Conservation (phyloP, 1,140 invertebrate genomes). For the Drosophila baimaii region DNA sequence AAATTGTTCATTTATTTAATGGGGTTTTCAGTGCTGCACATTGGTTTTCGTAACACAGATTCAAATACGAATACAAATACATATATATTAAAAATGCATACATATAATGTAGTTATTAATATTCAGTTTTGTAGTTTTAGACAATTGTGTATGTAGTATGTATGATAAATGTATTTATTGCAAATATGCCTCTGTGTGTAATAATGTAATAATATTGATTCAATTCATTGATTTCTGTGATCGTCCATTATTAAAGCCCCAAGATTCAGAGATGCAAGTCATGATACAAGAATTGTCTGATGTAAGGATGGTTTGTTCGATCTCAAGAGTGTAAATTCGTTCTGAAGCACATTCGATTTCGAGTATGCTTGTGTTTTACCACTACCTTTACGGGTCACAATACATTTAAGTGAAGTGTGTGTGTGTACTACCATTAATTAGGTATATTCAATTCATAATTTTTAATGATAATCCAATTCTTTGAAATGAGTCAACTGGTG, state of each 20-base stretch:
- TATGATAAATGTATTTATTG: slow-evolving; percentile 47
- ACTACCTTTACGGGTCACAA: not conserved
- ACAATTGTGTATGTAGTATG: slow-evolving; percentile 21
- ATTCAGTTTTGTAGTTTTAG: slow-evolving; percentile 26
- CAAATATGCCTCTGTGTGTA: slow-evolving; percentile 23
- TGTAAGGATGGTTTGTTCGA: slow-evolving; percentile 27
- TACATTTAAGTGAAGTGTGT: slow-evolving; percentile 5
- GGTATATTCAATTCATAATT: not conserved
- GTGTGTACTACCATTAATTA: slow-evolving; percentile 1
- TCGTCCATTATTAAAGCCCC: slow-evolving; percentile 55
- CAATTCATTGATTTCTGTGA: slow-evolving; percentile 22
- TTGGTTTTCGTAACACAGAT: slow-evolving; percentile 45
- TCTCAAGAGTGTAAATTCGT: slow-evolving; percentile 65
- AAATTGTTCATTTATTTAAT: slow-evolving; percentile 61
- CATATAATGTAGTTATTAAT: slow-evolving; percentile 31
- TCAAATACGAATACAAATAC: slow-evolving; percentile 49
- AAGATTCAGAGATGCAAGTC: slow-evolving; percentile 18
- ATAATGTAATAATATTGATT: slow-evolving; percentile 14
- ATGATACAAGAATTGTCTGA: slow-evolving; percentile 12
- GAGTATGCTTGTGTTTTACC: not conserved
- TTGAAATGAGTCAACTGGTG: slow-evolving; percentile 47
- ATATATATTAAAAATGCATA: slow-evolving; percentile 27
- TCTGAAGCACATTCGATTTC: slow-evolving; percentile 33
- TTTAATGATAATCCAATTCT: not conserved
- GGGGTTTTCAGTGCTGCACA: slow-evolving; percentile 61